These are phyloP conservation scores for Lycorma delicatula DNA, from an alignment of 1,140 invertebrate genomes.

Conservation along the genomic window DNA sequence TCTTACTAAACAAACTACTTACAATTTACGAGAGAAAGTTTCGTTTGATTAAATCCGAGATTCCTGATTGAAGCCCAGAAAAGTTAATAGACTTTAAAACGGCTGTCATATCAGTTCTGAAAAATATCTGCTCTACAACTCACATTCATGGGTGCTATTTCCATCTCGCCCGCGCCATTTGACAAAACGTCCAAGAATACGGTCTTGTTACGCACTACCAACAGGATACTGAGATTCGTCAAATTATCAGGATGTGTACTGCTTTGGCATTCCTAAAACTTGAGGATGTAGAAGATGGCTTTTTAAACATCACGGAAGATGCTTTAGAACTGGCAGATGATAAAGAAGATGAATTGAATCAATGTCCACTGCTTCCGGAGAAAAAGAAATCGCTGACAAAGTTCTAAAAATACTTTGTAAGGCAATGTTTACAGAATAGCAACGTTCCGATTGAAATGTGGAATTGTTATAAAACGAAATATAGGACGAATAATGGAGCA, in stretches of 20 bases:
- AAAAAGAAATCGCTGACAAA: background rate
- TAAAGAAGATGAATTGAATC: background rate
- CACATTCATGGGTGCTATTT: constrained; percentile 8
- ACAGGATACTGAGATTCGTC: constrained; percentile 2
- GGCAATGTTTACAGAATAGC: background rate
- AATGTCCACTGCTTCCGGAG: background rate
- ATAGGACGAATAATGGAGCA: constrained; percentile 3
- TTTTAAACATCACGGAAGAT: background rate
- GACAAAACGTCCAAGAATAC: constrained; percentile 13
- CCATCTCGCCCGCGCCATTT: constrained; percentile 7
- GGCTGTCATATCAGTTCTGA: background rate
- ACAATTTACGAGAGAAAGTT: background rate
- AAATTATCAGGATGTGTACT: constrained; percentile 13
- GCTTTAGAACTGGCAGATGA: background rate
- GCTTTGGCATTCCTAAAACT: constrained; percentile 13
- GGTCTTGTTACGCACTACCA: constrained; percentile 4
- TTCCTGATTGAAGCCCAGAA: background rate
- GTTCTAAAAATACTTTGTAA: constrained; percentile 1
- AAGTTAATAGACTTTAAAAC: background rate
- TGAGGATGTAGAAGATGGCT: constrained; percentile 10
- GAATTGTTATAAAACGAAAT: background rate
- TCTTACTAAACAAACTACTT: constrained; percentile 1
- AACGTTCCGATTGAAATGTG: background rate
- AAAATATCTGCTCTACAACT: background rate
- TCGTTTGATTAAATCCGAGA: background rate